These are phyloP conservation scores for Lasioglossum villosulum DNA, from an alignment of 2,888 invertebrate species.

Conservation along the genomic window DNA sequence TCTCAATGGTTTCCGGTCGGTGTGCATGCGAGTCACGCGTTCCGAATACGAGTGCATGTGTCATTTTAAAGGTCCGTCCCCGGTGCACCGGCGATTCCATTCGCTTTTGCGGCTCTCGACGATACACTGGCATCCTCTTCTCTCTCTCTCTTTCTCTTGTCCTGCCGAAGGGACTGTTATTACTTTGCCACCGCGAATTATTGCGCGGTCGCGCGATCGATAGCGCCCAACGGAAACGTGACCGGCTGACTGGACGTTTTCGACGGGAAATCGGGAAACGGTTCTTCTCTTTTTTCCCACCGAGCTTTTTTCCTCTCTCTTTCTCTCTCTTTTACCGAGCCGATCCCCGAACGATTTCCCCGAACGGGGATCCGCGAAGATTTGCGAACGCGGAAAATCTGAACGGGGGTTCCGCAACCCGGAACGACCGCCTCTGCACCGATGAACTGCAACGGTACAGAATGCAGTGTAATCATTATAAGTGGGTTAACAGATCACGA, in stretches of 20 bases:
- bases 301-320: not conserved
- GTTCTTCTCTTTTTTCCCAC: not conserved
- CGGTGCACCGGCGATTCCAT: constrained; percentile 52
- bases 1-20: constrained; percentile 57
- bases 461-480: constrained; percentile 70
- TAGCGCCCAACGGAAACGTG: not conserved
- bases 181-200: constrained; percentile 51
- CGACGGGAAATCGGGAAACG: constrained; percentile 5
- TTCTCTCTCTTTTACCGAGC: not conserved
- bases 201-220: constrained; percentile 42
- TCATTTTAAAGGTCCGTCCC: constrained; percentile 64
- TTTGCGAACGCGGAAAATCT: constrained; percentile 13
- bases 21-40: constrained; percentile 66
- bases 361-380: not conserved
- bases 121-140: constrained; percentile 31
- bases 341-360: not conserved
- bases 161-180: constrained; percentile 31
- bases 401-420: not conserved
- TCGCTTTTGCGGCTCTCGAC: constrained; percentile 55
- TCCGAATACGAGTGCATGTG: constrained; percentile 65
- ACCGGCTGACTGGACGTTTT: constrained; percentile 24
- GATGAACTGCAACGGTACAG: constrained; percentile 46
- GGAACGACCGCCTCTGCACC: constrained; percentile 7
- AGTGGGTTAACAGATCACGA: constrained; percentile 69
- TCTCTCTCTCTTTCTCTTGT: not conserved